A percentile compares a stretch with the other conserved stretches of the same genome.
Evolutionary conservation across 1,140 invertebrate genomes (phyloP).

Genomic region (Pemphigus obesinymphae): DNA sequence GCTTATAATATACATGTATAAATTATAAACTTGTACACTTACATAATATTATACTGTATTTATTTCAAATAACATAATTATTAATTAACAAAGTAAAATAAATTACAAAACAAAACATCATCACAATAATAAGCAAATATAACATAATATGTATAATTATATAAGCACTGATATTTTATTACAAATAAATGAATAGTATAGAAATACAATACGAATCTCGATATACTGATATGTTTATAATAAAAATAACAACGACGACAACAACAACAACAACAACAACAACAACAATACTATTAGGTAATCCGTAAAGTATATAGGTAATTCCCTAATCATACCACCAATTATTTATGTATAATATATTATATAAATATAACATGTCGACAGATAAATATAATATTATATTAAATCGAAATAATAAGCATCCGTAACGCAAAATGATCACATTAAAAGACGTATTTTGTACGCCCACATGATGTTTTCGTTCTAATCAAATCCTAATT

Average conservation of each 20-base stretch:
- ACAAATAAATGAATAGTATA: background rate
- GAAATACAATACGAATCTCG: background rate
- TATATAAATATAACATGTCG: background rate
- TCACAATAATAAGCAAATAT: background rate
- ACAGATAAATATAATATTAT: background rate
- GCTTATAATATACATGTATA: no score
- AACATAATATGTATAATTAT: background rate
- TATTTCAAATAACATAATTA: background rate
- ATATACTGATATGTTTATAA: background rate
- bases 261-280: background rate
- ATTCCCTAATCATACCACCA: slow-evolving; percentile 18
- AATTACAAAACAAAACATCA: background rate
- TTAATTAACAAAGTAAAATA: no score
- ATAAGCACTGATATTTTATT: background rate
- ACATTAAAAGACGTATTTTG: background rate
- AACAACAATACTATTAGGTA: background rate
- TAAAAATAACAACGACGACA: background rate
- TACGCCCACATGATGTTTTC: background rate
- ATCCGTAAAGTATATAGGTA: background rate
- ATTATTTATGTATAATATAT: no score
- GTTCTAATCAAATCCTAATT: slow-evolving; percentile 48
- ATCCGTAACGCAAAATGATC: background rate
- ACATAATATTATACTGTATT: no score
- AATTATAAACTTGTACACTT: no score
- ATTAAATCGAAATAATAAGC: background rate